These are phyloP conservation scores for Leptopilina clavipes DNA, from an alignment of 1,140 invertebrate species.

Conservation along the genomic window DNA sequence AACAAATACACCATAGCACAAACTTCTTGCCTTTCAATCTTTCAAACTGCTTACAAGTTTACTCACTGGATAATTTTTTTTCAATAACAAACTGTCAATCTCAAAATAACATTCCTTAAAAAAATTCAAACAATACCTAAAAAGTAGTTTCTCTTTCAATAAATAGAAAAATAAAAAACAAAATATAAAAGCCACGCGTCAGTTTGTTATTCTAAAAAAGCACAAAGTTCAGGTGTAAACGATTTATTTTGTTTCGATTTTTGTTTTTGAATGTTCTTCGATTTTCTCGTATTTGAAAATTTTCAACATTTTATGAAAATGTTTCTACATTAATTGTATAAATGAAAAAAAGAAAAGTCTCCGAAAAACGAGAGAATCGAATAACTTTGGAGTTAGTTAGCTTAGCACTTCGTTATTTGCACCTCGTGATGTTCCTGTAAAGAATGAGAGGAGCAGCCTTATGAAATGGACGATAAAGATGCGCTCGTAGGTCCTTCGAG, in stretches of 20 bases:
- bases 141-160: background rate
- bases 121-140: slow-evolving; percentile 41
- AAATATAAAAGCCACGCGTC: background rate
- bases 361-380: background rate
- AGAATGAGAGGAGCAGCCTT: slow-evolving; percentile 59
- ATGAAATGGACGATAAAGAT: slow-evolving; percentile 69
- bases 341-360: background rate
- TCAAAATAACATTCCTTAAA: slow-evolving; percentile 31
- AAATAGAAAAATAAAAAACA: background rate
- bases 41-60: background rate
- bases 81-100: slow-evolving; percentile 2
- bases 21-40: background rate
- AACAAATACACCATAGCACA: slow-evolving; percentile 34
- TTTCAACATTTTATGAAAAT: background rate
- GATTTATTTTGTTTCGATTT: background rate
- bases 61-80: background rate
- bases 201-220: background rate
- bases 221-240: background rate
- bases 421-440: slow-evolving; percentile 54
- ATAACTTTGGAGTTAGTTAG: slow-evolving; percentile 34
- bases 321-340: no score
- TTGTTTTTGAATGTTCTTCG: background rate
- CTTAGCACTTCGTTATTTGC: slow-evolving; percentile 56
- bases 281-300: slow-evolving; percentile 1
- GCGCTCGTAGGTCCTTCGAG: slow-evolving; percentile 79